Evolutionary conservation across 1,140 invertebrate genomes (phyloP).

Genomic region (Apis mellifera): DNA sequence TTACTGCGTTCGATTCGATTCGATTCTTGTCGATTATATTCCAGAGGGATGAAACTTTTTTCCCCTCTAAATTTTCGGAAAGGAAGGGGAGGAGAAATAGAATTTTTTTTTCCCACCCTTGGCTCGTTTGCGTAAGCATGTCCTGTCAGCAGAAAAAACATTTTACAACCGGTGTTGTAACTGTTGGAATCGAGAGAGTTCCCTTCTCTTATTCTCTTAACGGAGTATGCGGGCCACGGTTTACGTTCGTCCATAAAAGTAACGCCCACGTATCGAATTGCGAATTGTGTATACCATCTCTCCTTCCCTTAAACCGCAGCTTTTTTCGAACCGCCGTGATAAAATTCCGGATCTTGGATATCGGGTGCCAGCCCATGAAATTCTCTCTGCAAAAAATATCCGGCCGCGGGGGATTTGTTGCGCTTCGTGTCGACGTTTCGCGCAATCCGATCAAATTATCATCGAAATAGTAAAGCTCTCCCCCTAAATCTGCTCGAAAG

Average conservation of each 20-base stretch:
- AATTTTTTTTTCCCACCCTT: conserved; percentile 39
- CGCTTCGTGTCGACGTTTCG: too few species aligned
- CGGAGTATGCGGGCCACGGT: conserved; percentile 71
- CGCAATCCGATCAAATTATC: conserved; percentile 18
- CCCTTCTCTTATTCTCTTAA: conserved; percentile 75
- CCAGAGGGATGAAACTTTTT: too few species aligned
- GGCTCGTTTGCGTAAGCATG: conserved; percentile 42
- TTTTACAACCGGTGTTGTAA: conserved; percentile 58
- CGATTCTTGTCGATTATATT: not conserved
- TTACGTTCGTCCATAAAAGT: conserved; percentile 77
- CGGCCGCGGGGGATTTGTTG: too few species aligned
- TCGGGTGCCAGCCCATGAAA: too few species aligned
- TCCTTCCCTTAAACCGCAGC: conserved; percentile 68
- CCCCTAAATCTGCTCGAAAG: not conserved
- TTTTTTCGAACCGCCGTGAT: conserved; percentile 70
- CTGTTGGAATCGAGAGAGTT: conserved; percentile 42
- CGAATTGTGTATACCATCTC: conserved; percentile 60
- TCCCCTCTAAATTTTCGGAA: too few species aligned
- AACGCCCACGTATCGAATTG: conserved; percentile 61
- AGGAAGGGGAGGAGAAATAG: too few species aligned
- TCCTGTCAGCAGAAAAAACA: conserved; percentile 60
- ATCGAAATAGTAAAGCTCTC: too few species aligned
- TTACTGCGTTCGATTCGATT: too few species aligned
- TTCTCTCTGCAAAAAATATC: too few species aligned
- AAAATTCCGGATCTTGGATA: too few species aligned